These are phyloP conservation scores for Brachyalestes nurse DNA, from an alignment of 2,797 vertebrate species.

Conservation along the genomic window DNA sequence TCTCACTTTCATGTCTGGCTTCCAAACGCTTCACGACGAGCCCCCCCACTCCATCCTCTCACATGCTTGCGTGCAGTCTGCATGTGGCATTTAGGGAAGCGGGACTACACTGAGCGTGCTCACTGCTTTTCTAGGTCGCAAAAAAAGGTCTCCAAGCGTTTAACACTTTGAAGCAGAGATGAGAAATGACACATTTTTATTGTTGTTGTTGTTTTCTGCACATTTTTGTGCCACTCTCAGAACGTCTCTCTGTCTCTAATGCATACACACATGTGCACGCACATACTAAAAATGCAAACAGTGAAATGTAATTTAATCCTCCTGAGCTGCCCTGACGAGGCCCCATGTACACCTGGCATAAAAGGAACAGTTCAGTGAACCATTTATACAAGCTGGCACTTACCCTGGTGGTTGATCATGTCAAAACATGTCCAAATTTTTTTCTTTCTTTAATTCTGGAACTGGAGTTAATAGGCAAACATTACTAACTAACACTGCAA, in stretches of 20 bases:
- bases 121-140: background rate
- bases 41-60: background rate
- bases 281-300: background rate
- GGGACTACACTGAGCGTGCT: background rate
- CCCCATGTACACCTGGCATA: no score
- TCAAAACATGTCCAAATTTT: no score
- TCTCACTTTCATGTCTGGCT: conserved; percentile 53
- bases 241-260: no score
- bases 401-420: no score
- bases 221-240: background rate
- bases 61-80: background rate
- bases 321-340: no score
- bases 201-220: background rate
- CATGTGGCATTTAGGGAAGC: background rate
- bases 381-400: no score
- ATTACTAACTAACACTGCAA: no score
- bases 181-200: background rate
- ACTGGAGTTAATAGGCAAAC: no score
- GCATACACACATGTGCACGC: background rate
- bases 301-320: no score
- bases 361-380: no score
- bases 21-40: conserved; percentile 46
- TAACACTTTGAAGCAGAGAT: background rate
- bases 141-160: background rate
- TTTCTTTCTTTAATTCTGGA: no score